Conservation (phyloP, 1,140 invertebrate genomes). For the Tetragonula clypearis region DNA sequence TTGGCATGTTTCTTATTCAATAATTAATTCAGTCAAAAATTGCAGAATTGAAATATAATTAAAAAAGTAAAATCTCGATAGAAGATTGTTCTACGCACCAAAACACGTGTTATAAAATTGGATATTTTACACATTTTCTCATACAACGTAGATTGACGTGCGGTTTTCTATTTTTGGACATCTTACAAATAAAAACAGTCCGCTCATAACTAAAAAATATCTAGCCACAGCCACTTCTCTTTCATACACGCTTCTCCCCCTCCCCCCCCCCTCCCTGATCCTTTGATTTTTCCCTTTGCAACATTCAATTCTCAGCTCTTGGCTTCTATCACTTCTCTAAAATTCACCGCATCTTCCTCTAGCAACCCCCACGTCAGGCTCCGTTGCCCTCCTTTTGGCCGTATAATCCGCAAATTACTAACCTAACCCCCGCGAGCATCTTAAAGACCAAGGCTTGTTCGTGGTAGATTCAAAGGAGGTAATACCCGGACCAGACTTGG, state of each 20-base stretch:
- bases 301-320: not conserved
- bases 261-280: too few species aligned
- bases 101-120: too few species aligned
- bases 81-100: too few species aligned
- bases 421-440: conserved; percentile 70
- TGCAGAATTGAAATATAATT: too few species aligned
- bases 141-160: too few species aligned
- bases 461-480: conserved; percentile 72
- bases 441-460: conserved; percentile 75
- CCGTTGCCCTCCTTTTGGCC: conserved; percentile 55
- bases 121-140: too few species aligned
- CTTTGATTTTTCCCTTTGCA: conserved; percentile 37
- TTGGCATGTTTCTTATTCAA: too few species aligned
- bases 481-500: conserved; percentile 68
- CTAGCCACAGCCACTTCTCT: not conserved
- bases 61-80: too few species aligned
- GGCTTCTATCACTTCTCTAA: conserved; percentile 1
- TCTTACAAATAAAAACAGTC: too few species aligned
- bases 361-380: not conserved
- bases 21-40: too few species aligned
- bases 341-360: not conserved
- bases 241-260: not conserved
- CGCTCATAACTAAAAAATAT: too few species aligned
- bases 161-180: too few species aligned
- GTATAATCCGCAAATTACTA: conserved; percentile 79